Evolutionary conservation across 2,113 vertebrate genomes (phyloP).

Genomic region (Sander lucioperca): DNA sequence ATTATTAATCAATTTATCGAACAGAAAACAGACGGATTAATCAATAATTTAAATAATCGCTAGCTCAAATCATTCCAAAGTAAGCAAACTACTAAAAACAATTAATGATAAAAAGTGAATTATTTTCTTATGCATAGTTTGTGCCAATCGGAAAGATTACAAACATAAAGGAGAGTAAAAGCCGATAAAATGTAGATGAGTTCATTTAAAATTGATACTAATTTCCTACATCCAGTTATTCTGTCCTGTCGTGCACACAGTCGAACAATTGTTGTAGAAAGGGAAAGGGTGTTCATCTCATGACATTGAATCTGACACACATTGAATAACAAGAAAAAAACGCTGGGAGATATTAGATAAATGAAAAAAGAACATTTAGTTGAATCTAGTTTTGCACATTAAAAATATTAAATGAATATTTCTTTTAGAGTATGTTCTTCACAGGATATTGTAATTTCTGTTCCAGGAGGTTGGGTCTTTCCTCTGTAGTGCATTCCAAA

Average conservation of each 20-base stretch:
- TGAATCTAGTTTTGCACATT: not conserved
- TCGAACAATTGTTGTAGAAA: conserved; percentile 17
- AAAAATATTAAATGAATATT: not conserved
- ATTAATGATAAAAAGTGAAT: not conserved
- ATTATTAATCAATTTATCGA: not conserved
- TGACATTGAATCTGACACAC: conserved; percentile 23
- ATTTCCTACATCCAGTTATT: not conserved
- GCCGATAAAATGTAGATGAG: not conserved
- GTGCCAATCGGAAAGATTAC: not conserved
- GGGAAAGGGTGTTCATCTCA: conserved; percentile 33
- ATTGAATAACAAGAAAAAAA: not conserved
- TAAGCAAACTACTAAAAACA: not conserved
- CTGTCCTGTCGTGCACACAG: conserved; percentile 4
- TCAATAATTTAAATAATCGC: not conserved
- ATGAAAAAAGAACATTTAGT: not conserved
- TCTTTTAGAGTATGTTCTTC: not conserved
- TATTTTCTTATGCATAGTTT: not conserved
- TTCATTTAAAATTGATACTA: not conserved
- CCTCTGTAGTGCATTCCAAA: conserved; percentile 18
- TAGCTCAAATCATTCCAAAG: not conserved
- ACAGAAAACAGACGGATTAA: not conserved
- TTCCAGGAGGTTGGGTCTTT: conserved; percentile 22
- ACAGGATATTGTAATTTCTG: conserved; percentile 27
- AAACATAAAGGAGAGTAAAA: not conserved
- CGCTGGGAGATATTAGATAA: not conserved